Conservation (phyloP, 2,888 invertebrate genomes). For the Peribatodes rhomboidaria region DNA sequence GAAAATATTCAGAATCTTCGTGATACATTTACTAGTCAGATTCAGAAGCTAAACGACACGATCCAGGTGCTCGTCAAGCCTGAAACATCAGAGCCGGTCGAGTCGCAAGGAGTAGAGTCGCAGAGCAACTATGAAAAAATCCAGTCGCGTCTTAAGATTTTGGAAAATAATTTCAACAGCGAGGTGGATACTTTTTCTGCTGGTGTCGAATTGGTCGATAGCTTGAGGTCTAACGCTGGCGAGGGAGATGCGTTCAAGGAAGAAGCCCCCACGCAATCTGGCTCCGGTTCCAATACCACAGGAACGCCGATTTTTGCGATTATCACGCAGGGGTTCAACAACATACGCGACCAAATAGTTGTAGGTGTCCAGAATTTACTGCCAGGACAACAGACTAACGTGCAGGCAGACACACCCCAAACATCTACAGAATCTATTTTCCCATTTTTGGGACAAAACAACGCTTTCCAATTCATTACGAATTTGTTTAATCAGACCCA, state of each 20-base stretch:
- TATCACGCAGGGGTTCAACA: background rate
- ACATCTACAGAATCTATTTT: background rate
- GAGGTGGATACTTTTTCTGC: constrained; percentile 66
- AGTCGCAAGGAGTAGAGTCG: constrained; percentile 44
- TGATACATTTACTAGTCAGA: constrained; percentile 63
- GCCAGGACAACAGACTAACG: constrained; percentile 13
- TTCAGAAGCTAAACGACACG: constrained; percentile 67
- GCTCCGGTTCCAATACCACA: background rate
- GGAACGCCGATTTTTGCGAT: background rate
- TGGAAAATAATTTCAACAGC: constrained; percentile 66
- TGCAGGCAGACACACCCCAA: constrained; percentile 34
- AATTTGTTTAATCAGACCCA: background rate
- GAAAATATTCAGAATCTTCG: constrained; percentile 65
- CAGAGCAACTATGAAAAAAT: constrained; percentile 53
- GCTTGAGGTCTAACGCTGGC: constrained; percentile 60
- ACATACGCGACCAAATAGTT: background rate
- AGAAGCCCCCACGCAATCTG: constrained; percentile 22
- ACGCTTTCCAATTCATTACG: no score
- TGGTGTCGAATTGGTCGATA: constrained; percentile 64
- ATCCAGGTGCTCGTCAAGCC: constrained; percentile 55
- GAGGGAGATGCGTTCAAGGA: constrained; percentile 25
- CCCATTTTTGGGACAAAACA: no score
- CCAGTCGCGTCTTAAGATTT: constrained; percentile 55
- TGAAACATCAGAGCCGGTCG: constrained; percentile 18
- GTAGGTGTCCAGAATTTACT: background rate